Conservation (phyloP, 2,888 invertebrate genomes). For the Erpobdella octoculata region DNA sequence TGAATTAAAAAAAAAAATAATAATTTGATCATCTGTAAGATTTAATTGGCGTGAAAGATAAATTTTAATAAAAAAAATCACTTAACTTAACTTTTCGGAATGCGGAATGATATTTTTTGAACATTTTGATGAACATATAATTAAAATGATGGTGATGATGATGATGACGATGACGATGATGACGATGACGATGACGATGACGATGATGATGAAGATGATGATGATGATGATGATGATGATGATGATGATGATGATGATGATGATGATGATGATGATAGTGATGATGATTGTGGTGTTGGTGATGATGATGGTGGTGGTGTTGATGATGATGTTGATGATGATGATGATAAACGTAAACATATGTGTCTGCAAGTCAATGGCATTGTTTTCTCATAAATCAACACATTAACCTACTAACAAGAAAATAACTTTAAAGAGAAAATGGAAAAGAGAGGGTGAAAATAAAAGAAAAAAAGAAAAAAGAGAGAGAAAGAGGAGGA, state of each 20-base stretch:
- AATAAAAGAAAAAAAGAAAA: background rate
- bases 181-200: slow-evolving; percentile 26
- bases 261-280: slow-evolving; percentile 24
- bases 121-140: too few relatives aligned
- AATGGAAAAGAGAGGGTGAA: background rate
- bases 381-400: background rate
- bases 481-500: background rate
- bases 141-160: too few relatives aligned
- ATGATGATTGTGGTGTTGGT: background rate
- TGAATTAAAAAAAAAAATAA: too few relatives aligned
- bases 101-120: too few relatives aligned
- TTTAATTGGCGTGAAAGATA: too few relatives aligned
- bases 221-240: slow-evolving; percentile 28
- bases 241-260: slow-evolving; percentile 27
- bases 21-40: too few relatives aligned
- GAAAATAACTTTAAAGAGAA: background rate
- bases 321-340: slow-evolving; percentile 25
- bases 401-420: background rate
- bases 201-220: slow-evolving; percentile 25
- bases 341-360: slow-evolving; percentile 18
- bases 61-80: too few relatives aligned
- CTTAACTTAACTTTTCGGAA: too few relatives aligned
- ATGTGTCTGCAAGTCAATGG: background rate
- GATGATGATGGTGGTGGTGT: slow-evolving; percentile 24
- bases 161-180: slow-evolving; percentile 18